These are phyloP conservation scores for Fulica atra DNA, from an alignment of 2,113 vertebrate genomes.

Conservation along the genomic window DNA sequence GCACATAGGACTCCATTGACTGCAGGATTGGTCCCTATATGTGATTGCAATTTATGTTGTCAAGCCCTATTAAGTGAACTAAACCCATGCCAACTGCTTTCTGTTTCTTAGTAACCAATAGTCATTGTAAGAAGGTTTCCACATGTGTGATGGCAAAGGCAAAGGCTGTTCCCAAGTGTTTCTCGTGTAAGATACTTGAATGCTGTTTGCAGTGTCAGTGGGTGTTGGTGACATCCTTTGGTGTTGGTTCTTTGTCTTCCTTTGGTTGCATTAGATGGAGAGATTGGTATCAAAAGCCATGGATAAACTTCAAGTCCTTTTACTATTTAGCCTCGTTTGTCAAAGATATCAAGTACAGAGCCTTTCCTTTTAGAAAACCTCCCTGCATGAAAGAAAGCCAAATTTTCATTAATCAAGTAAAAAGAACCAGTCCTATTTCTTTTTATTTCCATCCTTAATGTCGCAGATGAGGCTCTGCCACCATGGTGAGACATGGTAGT, in stretches of 20 bases:
- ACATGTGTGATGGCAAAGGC: constrained; percentile 90
- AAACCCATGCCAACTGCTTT: constrained; percentile 72
- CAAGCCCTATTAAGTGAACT: background rate
- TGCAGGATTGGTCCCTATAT: background rate
- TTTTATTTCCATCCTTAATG: background rate
- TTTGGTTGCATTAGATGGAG: constrained; percentile 20
- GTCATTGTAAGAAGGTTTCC: constrained; percentile 89
- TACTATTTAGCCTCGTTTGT: background rate
- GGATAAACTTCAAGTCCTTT: constrained; percentile 38
- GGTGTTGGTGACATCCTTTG: constrained; percentile 46
- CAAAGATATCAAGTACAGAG: background rate
- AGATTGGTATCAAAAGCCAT: constrained; percentile 34
- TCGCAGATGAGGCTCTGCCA: background rate
- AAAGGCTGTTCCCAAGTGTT: constrained; percentile 86
- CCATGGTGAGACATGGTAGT: background rate
- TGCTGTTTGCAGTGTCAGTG: constrained; percentile 36
- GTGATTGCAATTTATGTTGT: background rate
- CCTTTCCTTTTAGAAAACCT: background rate
- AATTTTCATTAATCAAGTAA: background rate
- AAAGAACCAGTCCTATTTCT: background rate
- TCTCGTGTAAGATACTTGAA: constrained; percentile 86
- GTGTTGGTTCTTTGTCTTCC: constrained; percentile 56
- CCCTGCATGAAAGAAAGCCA: background rate
- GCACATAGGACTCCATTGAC: background rate
- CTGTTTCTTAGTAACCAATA: constrained; percentile 85